A percentile compares a stretch with the other conserved stretches of the same genome.
phyloP scores from a whole-genome alignment of 2,113 vertebrate genomes.

The Poecile atricapillus region DNA sequence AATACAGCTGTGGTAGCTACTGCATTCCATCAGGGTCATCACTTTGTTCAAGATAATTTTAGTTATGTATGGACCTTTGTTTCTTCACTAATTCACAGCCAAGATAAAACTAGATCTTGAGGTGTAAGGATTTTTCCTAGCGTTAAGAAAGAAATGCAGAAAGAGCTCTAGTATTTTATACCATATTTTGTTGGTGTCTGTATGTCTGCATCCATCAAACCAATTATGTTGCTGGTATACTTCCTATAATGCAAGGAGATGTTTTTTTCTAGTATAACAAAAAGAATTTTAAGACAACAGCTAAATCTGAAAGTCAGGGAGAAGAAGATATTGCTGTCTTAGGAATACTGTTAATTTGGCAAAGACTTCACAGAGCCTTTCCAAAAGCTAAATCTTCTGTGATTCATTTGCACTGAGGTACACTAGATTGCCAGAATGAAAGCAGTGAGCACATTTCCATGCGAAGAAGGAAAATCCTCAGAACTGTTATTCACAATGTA shows the following conservation, averaged over 20 bases:
- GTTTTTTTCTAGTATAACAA: neutral
- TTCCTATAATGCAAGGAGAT: neutral
- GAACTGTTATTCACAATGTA: neutral
- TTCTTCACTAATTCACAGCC: neutral
- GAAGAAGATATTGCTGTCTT: neutral
- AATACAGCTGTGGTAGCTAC: slow-evolving; percentile 5
- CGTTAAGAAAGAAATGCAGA: neutral
- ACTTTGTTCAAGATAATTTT: slow-evolving; percentile 35
- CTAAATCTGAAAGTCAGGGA: neutral
- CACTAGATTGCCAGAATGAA: neutral
- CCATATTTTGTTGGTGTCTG: neutral
- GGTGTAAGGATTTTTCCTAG: neutral
- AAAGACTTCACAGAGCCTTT: neutral
- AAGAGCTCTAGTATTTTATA: neutral
- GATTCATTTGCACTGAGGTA: neutral
- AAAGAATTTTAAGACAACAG: neutral
- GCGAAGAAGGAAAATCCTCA: neutral
- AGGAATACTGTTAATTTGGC: neutral
- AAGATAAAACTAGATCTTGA: neutral
- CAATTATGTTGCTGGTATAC: neutral
- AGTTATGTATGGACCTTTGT: slow-evolving; percentile 29
- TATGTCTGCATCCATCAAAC: neutral
- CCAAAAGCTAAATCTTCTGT: neutral
- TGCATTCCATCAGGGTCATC: slow-evolving; percentile 19
- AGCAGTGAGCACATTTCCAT: neutral